Conservation (phyloP, 2,113 vertebrate genomes). For the Lophura nycthemera region DNA sequence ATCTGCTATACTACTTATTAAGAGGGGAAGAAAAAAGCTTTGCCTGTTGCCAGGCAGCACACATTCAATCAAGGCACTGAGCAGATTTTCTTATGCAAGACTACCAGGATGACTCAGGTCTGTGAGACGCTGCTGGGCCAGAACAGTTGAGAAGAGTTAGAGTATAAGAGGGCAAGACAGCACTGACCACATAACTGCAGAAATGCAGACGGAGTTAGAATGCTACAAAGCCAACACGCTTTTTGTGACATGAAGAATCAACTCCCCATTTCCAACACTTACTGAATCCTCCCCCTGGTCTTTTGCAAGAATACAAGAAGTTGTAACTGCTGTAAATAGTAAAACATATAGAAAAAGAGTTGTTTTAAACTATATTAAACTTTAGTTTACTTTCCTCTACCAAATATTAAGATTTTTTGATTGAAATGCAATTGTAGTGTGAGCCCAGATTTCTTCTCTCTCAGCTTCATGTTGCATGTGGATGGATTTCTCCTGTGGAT, state of each 20-base stretch:
- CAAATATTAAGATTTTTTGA: slow-evolving; percentile 40
- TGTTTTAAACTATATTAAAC: background rate
- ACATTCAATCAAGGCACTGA: background rate
- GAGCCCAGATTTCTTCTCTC: slow-evolving; percentile 60
- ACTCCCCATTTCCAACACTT: background rate
- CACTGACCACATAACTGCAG: background rate
- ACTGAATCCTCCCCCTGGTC: background rate
- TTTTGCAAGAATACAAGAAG: background rate
- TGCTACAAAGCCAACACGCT: background rate
- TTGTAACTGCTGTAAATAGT: background rate
- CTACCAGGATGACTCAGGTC: background rate
- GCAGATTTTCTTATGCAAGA: background rate
- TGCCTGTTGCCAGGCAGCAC: background rate
- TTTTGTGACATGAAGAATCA: background rate
- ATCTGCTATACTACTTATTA: background rate
- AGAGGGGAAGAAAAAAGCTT: background rate
- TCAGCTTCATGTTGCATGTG: slow-evolving; percentile 48
- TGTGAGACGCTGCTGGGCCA: rapidly evolving
- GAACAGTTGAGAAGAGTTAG: background rate
- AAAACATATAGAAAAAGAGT: background rate
- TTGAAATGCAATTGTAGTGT: slow-evolving; percentile 19
- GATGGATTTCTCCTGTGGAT: slow-evolving; percentile 57
- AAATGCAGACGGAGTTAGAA: background rate
- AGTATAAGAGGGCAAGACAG: background rate
- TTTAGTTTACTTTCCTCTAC: slow-evolving; percentile 26